A percentile compares a stretch with the other conserved stretches of the same genome.
These are phyloP conservation scores for Stratiomys singularior DNA, from an alignment of 2,888 invertebrate genomes.

Conservation along the genomic window DNA sequence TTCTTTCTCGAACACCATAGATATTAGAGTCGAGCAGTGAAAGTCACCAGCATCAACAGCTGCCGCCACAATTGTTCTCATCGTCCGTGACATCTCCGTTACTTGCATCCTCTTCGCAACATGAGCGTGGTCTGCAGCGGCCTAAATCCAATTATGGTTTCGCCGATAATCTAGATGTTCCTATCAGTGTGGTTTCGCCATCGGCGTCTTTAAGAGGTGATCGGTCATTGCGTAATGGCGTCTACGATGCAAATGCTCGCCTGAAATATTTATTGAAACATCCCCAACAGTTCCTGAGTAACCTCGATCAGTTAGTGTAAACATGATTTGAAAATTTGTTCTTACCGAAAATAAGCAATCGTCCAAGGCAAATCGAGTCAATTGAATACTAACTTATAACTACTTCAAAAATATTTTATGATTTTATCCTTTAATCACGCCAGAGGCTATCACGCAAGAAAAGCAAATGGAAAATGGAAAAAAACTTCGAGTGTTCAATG, in stretches of 20 bases:
- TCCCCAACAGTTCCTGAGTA: conserved; percentile 39
- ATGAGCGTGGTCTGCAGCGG: conserved; percentile 7
- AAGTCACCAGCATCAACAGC: conserved; percentile 55
- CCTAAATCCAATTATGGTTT: conserved; percentile 13
- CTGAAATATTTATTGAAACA: conserved; percentile 31
- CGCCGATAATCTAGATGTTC: background rate
- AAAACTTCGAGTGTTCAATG: too few relatives aligned
- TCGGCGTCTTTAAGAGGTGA: background rate
- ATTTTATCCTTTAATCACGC: background rate
- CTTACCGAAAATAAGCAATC: conserved; percentile 8
- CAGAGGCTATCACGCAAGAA: too few relatives aligned
- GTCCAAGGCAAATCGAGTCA: background rate
- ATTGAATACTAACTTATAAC: background rate
- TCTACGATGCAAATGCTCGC: conserved; percentile 9
- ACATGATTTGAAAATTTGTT: background rate
- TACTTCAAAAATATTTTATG: background rate
- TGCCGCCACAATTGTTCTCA: background rate
- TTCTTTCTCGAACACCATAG: conserved; percentile 55
- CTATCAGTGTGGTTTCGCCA: background rate
- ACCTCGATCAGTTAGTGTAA: conserved; percentile 31
- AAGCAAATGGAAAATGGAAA: too few relatives aligned
- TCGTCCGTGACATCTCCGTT: conserved; percentile 9
- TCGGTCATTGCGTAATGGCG: background rate
- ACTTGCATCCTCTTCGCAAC: background rate
- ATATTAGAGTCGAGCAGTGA: conserved; percentile 65